Percentiles rank a stretch among this genome's conserved stretches.
phyloP scores from a whole-genome alignment of 1,140 invertebrate genomes.

The Rhagoletis zephyria region DNA sequence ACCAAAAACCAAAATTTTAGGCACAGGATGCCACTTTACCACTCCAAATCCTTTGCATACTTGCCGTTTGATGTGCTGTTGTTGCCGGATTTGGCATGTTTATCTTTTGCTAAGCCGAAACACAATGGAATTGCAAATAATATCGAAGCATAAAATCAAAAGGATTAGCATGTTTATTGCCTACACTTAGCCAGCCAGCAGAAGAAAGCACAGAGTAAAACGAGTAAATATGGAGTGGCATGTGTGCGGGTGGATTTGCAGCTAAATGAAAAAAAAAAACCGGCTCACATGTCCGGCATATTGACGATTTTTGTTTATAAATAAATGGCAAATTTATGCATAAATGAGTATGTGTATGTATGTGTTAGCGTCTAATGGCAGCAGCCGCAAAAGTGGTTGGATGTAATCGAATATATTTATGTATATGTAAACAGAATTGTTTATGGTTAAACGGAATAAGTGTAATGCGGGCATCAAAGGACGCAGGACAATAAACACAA shows the following conservation, averaged over 20 bases:
- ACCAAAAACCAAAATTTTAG: not conserved
- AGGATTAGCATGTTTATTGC: slow-evolving; percentile 54
- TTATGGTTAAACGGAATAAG: not conserved
- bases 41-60: not conserved
- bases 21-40: not conserved
- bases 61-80: not conserved
- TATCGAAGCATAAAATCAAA: slow-evolving; percentile 51
- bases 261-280: slow-evolving; percentile 30
- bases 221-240: too few relatives aligned
- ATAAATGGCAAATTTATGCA: slow-evolving; percentile 47
- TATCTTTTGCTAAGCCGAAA: not conserved
- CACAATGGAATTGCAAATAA: slow-evolving; percentile 49
- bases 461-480: not conserved
- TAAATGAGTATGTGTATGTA: slow-evolving; percentile 26
- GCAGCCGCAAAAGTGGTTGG: not conserved
- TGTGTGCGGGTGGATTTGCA: not conserved
- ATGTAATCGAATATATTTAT: not conserved
- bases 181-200: not conserved
- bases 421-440: too few relatives aligned
- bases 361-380: not conserved
- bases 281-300: slow-evolving; percentile 14
- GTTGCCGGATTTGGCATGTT: not conserved
- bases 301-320: slow-evolving; percentile 47
- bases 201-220: not conserved
- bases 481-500: not conserved